These are phyloP conservation scores for Peromyscus leucopus DNA, from an alignment of 2,113 vertebrate genomes.

Conservation along the genomic window DNA sequence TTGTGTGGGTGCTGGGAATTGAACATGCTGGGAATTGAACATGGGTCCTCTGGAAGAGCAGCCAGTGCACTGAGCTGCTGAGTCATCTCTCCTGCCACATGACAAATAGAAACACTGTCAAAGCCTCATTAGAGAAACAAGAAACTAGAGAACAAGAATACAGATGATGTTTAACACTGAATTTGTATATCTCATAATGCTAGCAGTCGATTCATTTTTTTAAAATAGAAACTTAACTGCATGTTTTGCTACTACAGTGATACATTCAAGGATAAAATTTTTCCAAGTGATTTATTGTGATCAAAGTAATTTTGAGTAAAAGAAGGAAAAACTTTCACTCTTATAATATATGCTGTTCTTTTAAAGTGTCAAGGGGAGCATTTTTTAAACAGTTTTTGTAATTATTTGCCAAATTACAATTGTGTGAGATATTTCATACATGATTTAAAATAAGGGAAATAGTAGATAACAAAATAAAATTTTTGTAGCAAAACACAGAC, in stretches of 20 bases:
- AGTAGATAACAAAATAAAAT: neutral
- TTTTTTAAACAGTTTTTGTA: neutral
- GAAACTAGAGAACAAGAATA: neutral
- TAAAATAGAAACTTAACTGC: neutral
- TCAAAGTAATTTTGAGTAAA: neutral
- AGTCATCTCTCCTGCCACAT: neutral
- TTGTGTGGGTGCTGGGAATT: neutral
- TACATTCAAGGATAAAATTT: neutral
- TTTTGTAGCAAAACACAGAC: neutral
- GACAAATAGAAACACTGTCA: neutral
- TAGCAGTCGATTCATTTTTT: neutral
- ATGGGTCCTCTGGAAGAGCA: neutral
- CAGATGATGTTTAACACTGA: neutral
- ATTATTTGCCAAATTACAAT: neutral
- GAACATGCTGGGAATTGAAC: neutral
- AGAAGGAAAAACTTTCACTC: neutral
- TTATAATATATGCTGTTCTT: neutral
- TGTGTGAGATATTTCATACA: neutral
- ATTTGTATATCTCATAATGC: neutral
- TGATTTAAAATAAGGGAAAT: conserved; percentile 6
- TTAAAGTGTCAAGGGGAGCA: conserved; percentile 6
- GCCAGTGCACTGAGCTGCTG: neutral
- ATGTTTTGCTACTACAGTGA: neutral
- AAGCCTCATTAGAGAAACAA: neutral
- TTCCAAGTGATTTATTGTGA: neutral